Conservation (phyloP, 2,888 invertebrate genomes). For the Terebella lapidaria region DNA sequence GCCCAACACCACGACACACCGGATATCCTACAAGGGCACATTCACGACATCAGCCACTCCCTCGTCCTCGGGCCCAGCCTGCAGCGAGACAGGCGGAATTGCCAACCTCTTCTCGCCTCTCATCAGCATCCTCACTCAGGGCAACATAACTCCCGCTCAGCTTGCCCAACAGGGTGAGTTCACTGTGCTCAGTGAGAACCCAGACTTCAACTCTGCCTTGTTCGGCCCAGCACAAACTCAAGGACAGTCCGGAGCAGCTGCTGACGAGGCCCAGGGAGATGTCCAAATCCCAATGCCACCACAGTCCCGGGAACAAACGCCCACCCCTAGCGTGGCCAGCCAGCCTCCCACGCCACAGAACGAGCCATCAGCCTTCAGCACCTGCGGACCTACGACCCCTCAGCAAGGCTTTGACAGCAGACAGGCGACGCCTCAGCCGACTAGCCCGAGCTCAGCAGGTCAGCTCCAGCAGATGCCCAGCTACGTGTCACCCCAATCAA, state of each 20-base stretch:
- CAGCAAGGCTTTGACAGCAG: not conserved
- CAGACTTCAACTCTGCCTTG: not conserved
- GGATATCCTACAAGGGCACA: slow-evolving; percentile 63
- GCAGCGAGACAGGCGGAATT: not conserved
- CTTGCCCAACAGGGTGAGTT: slow-evolving; percentile 16
- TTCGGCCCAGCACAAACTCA: not conserved
- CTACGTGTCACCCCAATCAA: slow-evolving; percentile 5
- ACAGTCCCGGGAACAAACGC: not conserved
- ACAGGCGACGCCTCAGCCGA: not conserved
- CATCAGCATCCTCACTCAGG: slow-evolving; percentile 39
- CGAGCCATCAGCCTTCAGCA: not conserved
- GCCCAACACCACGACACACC: slow-evolving; percentile 34
- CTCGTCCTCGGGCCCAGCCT: slow-evolving; percentile 17
- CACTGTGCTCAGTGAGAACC: slow-evolving; percentile 16
- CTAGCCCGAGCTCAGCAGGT: not conserved
- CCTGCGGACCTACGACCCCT: not conserved
- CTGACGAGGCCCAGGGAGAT: not conserved
- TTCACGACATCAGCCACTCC: slow-evolving; percentile 60
- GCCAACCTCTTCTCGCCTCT: slow-evolving; percentile 40
- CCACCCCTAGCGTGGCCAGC: not conserved
- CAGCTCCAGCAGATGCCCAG: not conserved
- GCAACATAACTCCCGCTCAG: slow-evolving; percentile 18
- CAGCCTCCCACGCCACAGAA: slow-evolving; percentile 3
- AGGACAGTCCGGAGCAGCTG: not conserved
- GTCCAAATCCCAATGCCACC: not conserved